Percentiles rank a stretch among this genome's conserved stretches.
Conservation (phyloP, 1,140 invertebrate genomes). For the Drosophila biarmipes region DNA sequence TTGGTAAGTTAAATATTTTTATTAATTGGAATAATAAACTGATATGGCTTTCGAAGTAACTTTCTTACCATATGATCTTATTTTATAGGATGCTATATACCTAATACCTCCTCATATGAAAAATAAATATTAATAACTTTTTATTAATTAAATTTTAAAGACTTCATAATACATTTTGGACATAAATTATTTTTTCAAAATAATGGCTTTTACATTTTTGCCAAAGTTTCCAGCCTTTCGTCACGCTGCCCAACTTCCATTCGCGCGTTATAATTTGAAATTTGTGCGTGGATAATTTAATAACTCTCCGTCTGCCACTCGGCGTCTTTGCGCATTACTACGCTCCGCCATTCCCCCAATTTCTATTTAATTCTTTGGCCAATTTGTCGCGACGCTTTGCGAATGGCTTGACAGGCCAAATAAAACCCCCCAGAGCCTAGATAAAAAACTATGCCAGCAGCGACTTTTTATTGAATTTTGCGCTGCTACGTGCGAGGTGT, state of each 20-base stretch:
- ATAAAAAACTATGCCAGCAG: slow-evolving; percentile 23
- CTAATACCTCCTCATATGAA: too few species aligned
- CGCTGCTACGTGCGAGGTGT: slow-evolving; percentile 13
- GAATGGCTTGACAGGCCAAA: slow-evolving; percentile 9
- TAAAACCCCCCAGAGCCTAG: slow-evolving; percentile 4
- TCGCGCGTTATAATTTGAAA: slow-evolving; percentile 32
- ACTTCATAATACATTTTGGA: neutral
- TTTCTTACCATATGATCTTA: too few species aligned
- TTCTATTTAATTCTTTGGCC: slow-evolving; percentile 22
- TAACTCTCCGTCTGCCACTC: slow-evolving; percentile 22
- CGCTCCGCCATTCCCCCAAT: slow-evolving; percentile 17
- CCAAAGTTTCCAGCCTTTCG: slow-evolving; percentile 23
- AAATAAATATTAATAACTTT: neutral
- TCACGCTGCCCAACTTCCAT: slow-evolving; percentile 30
- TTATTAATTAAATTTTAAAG: neutral
- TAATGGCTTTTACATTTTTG: slow-evolving; percentile 14
- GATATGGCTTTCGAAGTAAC: too few species aligned
- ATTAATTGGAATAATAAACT: too few species aligned
- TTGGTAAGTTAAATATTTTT: too few species aligned
- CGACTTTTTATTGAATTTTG: slow-evolving; percentile 31
- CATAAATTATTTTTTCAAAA: slow-evolving; percentile 6
- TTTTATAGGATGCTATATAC: too few species aligned
- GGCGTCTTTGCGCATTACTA: slow-evolving; percentile 2
- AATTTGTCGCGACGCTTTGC: slow-evolving; percentile 24
- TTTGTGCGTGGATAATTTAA: slow-evolving; percentile 52